These are phyloP conservation scores for Palaemon carinicauda DNA, from an alignment of 1,140 invertebrate genomes.

Conservation along the genomic window DNA sequence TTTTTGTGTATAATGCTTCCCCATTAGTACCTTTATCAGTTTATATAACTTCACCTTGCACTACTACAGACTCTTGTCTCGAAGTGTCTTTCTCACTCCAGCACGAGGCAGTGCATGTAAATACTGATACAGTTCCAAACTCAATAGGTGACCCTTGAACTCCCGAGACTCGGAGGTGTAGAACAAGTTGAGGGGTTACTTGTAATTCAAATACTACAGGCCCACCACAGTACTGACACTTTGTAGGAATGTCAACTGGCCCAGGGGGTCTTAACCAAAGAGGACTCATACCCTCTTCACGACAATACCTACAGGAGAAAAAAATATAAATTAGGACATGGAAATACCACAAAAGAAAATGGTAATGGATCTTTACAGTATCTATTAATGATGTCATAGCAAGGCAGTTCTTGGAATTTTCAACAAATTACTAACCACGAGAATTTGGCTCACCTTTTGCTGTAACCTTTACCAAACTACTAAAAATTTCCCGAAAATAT, in stretches of 20 bases:
- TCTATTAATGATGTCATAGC: too few relatives aligned
- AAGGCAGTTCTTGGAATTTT: too few relatives aligned
- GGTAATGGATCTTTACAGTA: background rate
- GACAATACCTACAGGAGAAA: conserved; percentile 67
- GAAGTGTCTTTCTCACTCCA: conserved; percentile 76
- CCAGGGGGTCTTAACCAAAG: conserved; percentile 73
- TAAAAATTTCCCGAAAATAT: too few relatives aligned
- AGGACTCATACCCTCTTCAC: conserved; percentile 69
- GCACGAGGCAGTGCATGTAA: conserved; percentile 83
- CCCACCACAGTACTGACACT: conserved; percentile 77
- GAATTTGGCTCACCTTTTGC: too few relatives aligned
- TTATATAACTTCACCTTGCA: conserved; percentile 73
- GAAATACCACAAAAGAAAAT: background rate
- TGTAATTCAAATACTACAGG: conserved; percentile 82
- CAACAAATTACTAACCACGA: too few relatives aligned
- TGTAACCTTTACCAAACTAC: too few relatives aligned
- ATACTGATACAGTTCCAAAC: conserved; percentile 82
- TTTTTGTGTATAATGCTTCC: too few relatives aligned
- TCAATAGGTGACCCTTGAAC: conserved; percentile 69
- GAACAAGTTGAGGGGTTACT: conserved; percentile 79
- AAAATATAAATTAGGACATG: background rate
- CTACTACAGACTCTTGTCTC: conserved; percentile 76
- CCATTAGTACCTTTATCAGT: too few relatives aligned
- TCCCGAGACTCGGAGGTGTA: conserved; percentile 70
- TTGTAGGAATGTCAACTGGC: conserved; percentile 64